These are phyloP conservation scores for Hydropsyche tenuis DNA, from an alignment of 1,140 invertebrate genomes.

Conservation along the genomic window DNA sequence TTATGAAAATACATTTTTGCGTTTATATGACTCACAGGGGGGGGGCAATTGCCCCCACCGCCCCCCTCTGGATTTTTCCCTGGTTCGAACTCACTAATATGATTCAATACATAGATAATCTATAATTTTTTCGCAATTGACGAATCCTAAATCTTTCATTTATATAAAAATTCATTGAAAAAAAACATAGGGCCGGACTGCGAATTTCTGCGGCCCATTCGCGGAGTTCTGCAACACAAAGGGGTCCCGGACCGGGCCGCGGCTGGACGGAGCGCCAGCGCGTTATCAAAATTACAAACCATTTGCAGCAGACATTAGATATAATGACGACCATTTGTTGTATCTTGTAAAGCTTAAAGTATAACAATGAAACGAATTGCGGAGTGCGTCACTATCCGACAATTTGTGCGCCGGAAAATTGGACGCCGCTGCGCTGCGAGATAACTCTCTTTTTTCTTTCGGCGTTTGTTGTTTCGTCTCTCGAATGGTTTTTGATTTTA, in stretches of 20 bases:
- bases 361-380: slow-evolving; percentile 48
- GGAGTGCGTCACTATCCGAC: slow-evolving; percentile 39
- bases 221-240: background rate
- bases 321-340: slow-evolving; percentile 50
- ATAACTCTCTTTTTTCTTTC: slow-evolving; percentile 20
- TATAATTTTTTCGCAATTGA: too few relatives aligned
- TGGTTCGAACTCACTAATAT: too few relatives aligned
- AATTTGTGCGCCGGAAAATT: slow-evolving; percentile 37
- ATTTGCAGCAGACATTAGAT: slow-evolving; percentile 51
- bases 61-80: too few relatives aligned
- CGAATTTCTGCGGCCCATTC: background rate
- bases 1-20: too few relatives aligned
- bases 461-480: background rate
- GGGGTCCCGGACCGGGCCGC: slow-evolving; percentile 10
- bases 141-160: too few relatives aligned
- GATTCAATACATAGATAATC: too few relatives aligned
- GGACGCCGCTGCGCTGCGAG: slow-evolving; percentile 23
- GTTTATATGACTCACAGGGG: too few relatives aligned
- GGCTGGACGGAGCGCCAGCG: slow-evolving; percentile 27
- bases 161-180: too few relatives aligned
- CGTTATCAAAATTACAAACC: slow-evolving; percentile 51
- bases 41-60: too few relatives aligned
- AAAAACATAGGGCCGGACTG: too few relatives aligned
- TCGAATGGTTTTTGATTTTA: too few relatives aligned
- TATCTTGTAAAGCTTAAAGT: slow-evolving; percentile 50